Evolutionary conservation across 2,113 vertebrate species (phyloP).

Genomic region (Myxocyprinus asiaticus): DNA sequence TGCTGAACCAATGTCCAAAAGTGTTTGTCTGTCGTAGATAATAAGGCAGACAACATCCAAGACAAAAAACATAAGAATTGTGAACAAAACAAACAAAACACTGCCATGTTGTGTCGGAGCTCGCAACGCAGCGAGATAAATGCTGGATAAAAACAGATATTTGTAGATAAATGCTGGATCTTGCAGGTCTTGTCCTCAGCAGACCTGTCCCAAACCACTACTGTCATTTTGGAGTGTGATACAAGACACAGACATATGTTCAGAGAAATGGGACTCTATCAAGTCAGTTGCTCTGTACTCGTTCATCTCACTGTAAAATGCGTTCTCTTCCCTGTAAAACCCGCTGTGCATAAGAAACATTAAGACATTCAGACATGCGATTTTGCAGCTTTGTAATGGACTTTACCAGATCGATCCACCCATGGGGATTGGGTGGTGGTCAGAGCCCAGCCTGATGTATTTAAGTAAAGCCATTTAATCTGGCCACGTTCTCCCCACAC

Average conservation of each 20-base stretch:
- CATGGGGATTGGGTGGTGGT: conserved; percentile 32
- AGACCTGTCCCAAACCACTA: neutral
- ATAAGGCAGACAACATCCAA: too few relatives aligned
- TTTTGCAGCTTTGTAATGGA: conserved; percentile 14
- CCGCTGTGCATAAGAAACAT: neutral
- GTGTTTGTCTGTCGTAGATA: too few relatives aligned
- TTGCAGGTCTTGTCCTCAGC: neutral
- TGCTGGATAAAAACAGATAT: too few relatives aligned
- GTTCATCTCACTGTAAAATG: conserved; percentile 19
- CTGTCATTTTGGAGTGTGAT: conserved; percentile 23
- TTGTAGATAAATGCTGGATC: neutral
- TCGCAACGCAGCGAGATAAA: too few relatives aligned
- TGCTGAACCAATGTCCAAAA: too few relatives aligned
- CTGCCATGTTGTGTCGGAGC: too few relatives aligned
- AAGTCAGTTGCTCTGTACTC: conserved; percentile 1
- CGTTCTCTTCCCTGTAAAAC: neutral
- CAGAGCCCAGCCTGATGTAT: conserved; percentile 37
- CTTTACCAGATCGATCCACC: neutral
- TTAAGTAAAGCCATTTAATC: conserved; percentile 28
- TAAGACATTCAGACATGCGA: neutral
- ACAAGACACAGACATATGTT: conserved; percentile 7
- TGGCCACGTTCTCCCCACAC: conserved; percentile 14
- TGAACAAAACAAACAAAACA: too few relatives aligned
- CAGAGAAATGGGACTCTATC: neutral
- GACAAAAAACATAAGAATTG: too few relatives aligned